phyloP scores from a whole-genome alignment of 2,113 vertebrate species.

The Thermophis baileyi region DNA sequence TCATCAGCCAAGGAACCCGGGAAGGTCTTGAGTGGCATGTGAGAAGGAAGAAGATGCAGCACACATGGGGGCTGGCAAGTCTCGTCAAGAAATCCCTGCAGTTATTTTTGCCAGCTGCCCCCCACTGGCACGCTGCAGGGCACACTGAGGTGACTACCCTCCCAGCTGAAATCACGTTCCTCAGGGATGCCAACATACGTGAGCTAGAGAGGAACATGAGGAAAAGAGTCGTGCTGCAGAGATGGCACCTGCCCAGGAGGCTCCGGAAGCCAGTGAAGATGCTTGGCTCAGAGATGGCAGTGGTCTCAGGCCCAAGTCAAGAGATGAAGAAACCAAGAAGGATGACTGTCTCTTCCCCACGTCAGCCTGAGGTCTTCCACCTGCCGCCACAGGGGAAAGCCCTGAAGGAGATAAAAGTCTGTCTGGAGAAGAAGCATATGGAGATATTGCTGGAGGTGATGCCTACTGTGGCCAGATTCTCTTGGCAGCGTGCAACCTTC shows the following conservation, averaged over 20 bases:
- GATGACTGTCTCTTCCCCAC: rapidly evolving
- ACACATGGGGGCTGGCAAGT: neutral
- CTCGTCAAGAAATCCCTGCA: neutral
- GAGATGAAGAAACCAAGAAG: neutral
- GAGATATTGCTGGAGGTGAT: neutral
- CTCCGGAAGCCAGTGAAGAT: neutral
- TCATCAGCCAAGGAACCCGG: neutral
- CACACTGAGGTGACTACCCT: neutral
- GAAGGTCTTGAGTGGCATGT: neutral
- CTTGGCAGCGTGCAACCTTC: neutral
- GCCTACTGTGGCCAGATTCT: neutral
- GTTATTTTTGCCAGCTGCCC: neutral
- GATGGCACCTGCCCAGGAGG: neutral
- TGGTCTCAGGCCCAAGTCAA: rapidly evolving
- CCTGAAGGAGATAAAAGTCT: neutral
- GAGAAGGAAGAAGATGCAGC: neutral
- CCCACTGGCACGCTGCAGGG: neutral
- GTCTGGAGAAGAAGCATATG: neutral
- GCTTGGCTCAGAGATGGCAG: neutral
- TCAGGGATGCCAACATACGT: neutral
- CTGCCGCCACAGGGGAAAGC: neutral
- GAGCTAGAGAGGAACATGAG: neutral
- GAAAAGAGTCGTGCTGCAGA: neutral
- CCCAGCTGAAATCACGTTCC: neutral
- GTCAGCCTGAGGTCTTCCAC: neutral